Base-by-base conservation (phyloP, 2,113 vertebrate genomes). In the Rhabdomys dilectus region DNA sequence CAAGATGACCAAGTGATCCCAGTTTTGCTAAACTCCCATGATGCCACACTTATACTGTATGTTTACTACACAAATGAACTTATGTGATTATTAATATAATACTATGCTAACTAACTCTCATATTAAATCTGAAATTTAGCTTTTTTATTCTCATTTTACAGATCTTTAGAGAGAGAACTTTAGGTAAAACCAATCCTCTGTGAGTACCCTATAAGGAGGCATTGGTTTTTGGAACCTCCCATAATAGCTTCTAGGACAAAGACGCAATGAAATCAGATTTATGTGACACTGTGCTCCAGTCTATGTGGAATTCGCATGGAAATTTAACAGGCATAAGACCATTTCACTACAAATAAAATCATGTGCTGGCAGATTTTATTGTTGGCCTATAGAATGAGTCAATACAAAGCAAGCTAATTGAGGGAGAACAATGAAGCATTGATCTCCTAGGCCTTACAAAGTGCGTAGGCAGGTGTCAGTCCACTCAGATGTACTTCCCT, bases 351-450 rank as follows among this genome's bases (percentile, higher is more conserved):
- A 86, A 78, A 97, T 91, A 76, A 0, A 24, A 56, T 94, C 91
- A 91, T 92, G 95, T 73, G 13, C 62, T 97, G 88, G 34, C 85
- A 42, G 13, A 17, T 93, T 97, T 98, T 97, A 53, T 95, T 95
- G 75, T 95, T 93, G 85, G 42, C 78, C 48, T 97, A 78, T 97
- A 91, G 92, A 96, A 97, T 84, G 62, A n/a, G 73, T 97, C 89
- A 97, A 4, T 97, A 96, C 94, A 85, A 95, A 95, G 93, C 39
- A 95, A 53, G 36, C 26, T 94, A 56, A 51, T 96, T 91, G 73
- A 86, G 62, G 22, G 64, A 95, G 22, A 93, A 86, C 66, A 68
- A 97, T 36, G 89, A 95, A 96, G 29, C 51, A 60, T 66, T 96
- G 73, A 97, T 97, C 68, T 97, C 89, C 78, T 72, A 56, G 56